Percentiles rank a stretch among this genome's conserved stretches.
These are phyloP conservation scores for Cydia amplana DNA, from an alignment of 1,140 invertebrate species.

Conservation along the genomic window DNA sequence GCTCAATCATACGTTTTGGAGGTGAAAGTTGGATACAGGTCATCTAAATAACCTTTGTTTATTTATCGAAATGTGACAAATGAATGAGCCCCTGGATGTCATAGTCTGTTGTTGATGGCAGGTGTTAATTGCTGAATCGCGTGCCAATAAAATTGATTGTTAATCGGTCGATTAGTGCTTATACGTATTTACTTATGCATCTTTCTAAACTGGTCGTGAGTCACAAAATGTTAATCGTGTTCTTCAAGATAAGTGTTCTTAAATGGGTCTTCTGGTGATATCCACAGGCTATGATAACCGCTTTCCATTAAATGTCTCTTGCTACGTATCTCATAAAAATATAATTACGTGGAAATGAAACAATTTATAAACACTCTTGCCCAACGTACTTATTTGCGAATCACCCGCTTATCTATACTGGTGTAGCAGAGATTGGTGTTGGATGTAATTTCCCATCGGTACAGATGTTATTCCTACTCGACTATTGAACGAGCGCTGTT, in stretches of 20 bases:
- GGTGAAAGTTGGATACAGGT: slow-evolving; percentile 1
- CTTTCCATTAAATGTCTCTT: too few species aligned
- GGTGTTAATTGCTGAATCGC: neutral
- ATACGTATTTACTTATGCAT: neutral
- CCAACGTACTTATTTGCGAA: too few species aligned
- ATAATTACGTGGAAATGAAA: too few species aligned
- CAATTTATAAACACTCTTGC: too few species aligned
- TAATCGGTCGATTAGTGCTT: neutral
- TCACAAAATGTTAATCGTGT: too few species aligned
- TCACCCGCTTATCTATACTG: neutral
- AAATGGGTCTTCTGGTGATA: too few species aligned
- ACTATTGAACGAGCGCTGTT: neutral
- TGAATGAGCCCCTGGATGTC: neutral
- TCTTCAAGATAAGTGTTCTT: too few species aligned
- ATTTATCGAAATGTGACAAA: neutral
- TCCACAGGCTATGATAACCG: too few species aligned
- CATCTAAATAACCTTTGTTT: neutral
- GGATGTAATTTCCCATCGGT: neutral
- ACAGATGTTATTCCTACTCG: neutral
- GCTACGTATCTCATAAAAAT: too few species aligned
- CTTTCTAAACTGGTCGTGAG: too few species aligned
- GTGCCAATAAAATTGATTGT: neutral
- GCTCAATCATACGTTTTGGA: neutral
- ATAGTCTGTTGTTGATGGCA: neutral
- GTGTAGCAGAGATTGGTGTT: neutral